Evolutionary conservation across 2,797 vertebrate genomes (phyloP).

Genomic region (Sebastes paucispinis): DNA sequence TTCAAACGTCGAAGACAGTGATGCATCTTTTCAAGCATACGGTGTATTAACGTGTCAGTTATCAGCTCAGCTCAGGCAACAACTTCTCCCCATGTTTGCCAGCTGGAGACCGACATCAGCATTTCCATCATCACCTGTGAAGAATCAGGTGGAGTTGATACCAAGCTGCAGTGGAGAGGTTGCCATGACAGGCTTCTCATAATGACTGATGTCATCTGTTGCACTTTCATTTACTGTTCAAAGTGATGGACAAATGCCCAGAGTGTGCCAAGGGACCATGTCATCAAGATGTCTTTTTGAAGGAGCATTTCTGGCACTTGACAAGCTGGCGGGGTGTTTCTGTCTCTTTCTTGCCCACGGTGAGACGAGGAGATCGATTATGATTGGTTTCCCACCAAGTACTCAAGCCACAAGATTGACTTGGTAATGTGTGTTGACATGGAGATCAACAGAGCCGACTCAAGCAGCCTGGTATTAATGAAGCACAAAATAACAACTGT

Average conservation of each 20-base stretch:
- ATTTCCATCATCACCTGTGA: slow-evolving; percentile 42
- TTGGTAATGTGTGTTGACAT: slow-evolving; percentile 69
- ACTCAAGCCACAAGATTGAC: slow-evolving; percentile 62
- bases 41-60: slow-evolving; percentile 18
- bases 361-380: slow-evolving; percentile 60
- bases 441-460: slow-evolving; percentile 63
- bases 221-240: slow-evolving; percentile 71
- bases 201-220: slow-evolving; percentile 65
- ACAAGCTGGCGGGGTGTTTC: slow-evolving; percentile 50
- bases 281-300: slow-evolving; percentile 69
- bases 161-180: slow-evolving; percentile 19
- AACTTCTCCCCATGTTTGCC: slow-evolving; percentile 3
- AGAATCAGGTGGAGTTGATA: slow-evolving; percentile 38
- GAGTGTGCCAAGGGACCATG: slow-evolving; percentile 49
- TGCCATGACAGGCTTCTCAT: slow-evolving; percentile 56
- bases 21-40: slow-evolving; percentile 5
- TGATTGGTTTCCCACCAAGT: slow-evolving; percentile 64
- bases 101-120: slow-evolving; percentile 8
- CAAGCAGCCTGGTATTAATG: slow-evolving; percentile 70
- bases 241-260: slow-evolving; percentile 71
- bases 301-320: slow-evolving; percentile 62
- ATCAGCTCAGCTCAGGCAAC: slow-evolving; percentile 33
- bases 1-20: slow-evolving; percentile 7
- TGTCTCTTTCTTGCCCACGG: slow-evolving; percentile 17
- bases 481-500: slow-evolving; percentile 67